Percentiles rank a stretch among this genome's conserved stretches.
Evolutionary conservation across 1,140 invertebrate species (phyloP).

Genomic region (Semibalanus balanoides): DNA sequence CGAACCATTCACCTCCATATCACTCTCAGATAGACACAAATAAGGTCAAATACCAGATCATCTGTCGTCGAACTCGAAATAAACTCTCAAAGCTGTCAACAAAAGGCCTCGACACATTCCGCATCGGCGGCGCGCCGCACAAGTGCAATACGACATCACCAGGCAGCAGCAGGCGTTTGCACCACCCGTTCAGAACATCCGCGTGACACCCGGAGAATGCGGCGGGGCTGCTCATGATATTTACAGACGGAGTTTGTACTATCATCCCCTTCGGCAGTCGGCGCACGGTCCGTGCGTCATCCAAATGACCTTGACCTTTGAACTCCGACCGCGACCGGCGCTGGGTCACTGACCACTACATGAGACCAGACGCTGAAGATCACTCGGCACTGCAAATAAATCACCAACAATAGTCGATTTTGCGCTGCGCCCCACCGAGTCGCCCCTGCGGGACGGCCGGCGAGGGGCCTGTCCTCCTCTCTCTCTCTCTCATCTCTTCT

Average conservation of each 20-base stretch:
- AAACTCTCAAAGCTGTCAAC: background rate
- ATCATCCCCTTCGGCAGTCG: background rate
- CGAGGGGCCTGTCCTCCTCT: background rate
- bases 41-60: background rate
- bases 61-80: background rate
- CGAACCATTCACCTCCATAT: too few relatives aligned
- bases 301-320: background rate
- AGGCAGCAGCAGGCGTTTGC: background rate
- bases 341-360: background rate
- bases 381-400: background rate
- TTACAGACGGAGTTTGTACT: background rate
- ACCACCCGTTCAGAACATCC: background rate
- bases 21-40: too few relatives aligned
- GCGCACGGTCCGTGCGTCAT: background rate
- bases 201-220: background rate
- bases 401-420: too few relatives aligned
- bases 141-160: background rate
- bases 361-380: background rate
- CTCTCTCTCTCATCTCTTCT: background rate
- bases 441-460: too few relatives aligned
- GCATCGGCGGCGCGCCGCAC: background rate
- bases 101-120: background rate
- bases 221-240: background rate
- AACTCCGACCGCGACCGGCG: background rate
- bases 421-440: background rate